These are phyloP conservation scores for Cephus rjabovi DNA, from an alignment of 2,888 invertebrate species.

Conservation along the genomic window DNA sequence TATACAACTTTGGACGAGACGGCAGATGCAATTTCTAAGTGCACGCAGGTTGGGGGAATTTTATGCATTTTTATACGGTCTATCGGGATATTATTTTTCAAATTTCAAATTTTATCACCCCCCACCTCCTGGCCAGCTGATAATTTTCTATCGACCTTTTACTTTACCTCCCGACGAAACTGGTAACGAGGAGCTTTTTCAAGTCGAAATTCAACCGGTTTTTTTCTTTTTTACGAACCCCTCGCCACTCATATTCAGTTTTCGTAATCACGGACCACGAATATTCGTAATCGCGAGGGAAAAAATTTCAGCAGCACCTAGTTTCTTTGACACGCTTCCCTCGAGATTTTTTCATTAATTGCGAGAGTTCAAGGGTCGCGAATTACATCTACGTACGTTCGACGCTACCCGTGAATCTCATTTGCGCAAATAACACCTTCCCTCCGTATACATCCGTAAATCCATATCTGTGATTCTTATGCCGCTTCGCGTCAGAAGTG, in stretches of 20 bases:
- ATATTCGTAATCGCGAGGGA: not conserved
- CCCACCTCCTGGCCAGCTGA: not conserved
- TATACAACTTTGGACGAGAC: not conserved
- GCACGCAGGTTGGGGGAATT: not conserved
- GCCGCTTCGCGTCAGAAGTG: not conserved
- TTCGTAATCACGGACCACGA: not conserved
- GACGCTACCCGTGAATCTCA: not conserved
- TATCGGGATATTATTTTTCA: not conserved
- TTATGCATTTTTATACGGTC: not conserved
- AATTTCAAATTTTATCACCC: not conserved
- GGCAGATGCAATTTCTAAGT: not conserved
- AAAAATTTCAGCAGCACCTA: not conserved
- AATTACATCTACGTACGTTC: not conserved
- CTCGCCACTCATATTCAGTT: not conserved
- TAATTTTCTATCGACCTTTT: not conserved
- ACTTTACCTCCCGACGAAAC: not conserved
- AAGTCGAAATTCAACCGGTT: not conserved
- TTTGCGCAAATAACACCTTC: not conserved
- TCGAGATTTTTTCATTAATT: not conserved
- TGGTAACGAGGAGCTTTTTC: not conserved
- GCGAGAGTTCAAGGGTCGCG: not conserved
- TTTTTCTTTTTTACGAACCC: not conserved
- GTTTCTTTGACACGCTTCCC: not conserved
- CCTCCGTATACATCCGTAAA: not conserved
- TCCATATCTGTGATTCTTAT: not conserved